Evolutionary conservation across 2,797 vertebrate species (phyloP).

Genomic region (Eurystomus glaucurus): DNA sequence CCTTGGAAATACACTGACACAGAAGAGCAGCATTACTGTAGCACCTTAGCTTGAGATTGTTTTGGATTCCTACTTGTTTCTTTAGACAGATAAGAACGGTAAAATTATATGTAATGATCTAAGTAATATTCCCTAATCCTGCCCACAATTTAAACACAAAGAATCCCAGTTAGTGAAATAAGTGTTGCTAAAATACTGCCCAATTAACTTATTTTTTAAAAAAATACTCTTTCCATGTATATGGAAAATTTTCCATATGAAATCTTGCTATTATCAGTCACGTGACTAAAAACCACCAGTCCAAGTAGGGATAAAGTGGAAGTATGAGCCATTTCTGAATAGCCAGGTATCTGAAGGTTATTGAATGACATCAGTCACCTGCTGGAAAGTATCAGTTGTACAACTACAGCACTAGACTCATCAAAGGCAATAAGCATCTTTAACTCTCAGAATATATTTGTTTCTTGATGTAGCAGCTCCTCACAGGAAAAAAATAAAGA

Average conservation of each 20-base stretch:
- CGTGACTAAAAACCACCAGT: neutral
- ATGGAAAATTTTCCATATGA: neutral
- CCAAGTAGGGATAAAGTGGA: neutral
- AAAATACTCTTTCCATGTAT: neutral
- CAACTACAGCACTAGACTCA: neutral
- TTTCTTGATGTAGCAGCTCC: neutral
- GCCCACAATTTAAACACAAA: neutral
- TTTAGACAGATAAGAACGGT: neutral
- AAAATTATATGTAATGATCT: neutral
- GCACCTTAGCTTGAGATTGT: neutral
- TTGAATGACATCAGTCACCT: neutral
- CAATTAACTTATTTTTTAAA: neutral
- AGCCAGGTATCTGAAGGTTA: conserved; percentile 10
- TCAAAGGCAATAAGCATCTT: neutral
- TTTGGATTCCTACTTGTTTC: neutral
- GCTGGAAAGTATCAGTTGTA: neutral
- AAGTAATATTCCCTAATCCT: neutral
- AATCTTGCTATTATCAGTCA: neutral
- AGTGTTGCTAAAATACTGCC: neutral
- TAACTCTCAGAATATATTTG: neutral
- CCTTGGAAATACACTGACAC: neutral
- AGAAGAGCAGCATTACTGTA: neutral
- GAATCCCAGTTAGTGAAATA: neutral
- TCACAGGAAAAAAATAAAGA: neutral
- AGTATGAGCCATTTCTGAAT: neutral